These are phyloP conservation scores for Chrysina gloriosa DNA, from an alignment of 2,888 invertebrate species.

Conservation along the genomic window DNA sequence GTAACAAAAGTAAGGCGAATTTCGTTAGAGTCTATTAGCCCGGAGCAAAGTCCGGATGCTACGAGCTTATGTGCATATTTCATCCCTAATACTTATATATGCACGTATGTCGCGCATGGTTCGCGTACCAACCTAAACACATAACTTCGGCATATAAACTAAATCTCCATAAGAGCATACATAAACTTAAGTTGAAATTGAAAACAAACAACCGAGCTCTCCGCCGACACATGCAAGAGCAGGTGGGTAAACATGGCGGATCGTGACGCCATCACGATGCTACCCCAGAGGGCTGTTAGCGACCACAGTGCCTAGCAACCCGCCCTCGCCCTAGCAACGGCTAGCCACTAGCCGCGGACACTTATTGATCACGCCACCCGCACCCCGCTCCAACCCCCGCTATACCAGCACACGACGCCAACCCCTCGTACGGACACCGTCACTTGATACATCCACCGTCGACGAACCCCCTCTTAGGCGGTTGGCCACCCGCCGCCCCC, in stretches of 20 bases:
- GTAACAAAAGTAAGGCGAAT: neutral
- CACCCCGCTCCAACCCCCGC: slow-evolving; percentile 31
- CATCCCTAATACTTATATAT: neutral
- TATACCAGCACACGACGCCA: slow-evolving; percentile 41
- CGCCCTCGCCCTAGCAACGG: slow-evolving; percentile 68
- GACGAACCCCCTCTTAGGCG: slow-evolving; percentile 42
- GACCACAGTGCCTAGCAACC: slow-evolving; percentile 68
- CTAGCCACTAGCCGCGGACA: slow-evolving; percentile 69
- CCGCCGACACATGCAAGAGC: slow-evolving; percentile 58
- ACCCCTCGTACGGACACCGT: slow-evolving; percentile 50
- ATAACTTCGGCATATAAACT: slow-evolving; percentile 44
- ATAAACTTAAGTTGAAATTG: slow-evolving; percentile 60
- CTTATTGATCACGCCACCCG: slow-evolving; percentile 64
- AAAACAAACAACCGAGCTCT: slow-evolving; percentile 61
- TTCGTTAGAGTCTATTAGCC: neutral
- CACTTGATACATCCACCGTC: slow-evolving; percentile 56
- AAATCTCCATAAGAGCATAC: slow-evolving; percentile 58
- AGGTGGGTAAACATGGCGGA: slow-evolving; percentile 66
- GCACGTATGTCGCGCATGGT: neutral
- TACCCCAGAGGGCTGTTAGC: slow-evolving; percentile 67
- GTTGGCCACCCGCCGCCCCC: slow-evolving; percentile 4
- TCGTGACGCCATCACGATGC: slow-evolving; percentile 65
- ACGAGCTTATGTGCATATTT: slow-evolving; percentile 13
- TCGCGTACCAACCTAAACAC: neutral
- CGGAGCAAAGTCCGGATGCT: neutral